phyloP scores from a whole-genome alignment of 2,113 vertebrate genomes.

The Bos indicus region DNA sequence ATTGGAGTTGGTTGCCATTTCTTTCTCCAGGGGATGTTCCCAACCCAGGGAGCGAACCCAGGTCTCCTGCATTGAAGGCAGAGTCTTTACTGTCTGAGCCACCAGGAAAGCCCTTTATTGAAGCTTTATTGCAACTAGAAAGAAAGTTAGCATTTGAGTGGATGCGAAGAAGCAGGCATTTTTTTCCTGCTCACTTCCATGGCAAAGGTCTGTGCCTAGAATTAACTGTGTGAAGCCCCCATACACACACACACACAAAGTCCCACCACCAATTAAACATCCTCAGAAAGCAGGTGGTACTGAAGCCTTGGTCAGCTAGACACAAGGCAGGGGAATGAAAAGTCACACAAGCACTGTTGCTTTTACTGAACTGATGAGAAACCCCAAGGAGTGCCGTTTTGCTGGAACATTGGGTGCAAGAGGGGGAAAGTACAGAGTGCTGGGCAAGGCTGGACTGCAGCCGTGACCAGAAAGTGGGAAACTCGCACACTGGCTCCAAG shows the following conservation, averaged over 20 bases:
- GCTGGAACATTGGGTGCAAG: not conserved
- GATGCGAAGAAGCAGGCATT: not conserved
- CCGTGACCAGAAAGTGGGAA: not conserved
- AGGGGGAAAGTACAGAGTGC: not conserved
- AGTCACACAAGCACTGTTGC: not conserved
- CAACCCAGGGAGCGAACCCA: accelerated
- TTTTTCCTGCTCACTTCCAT: not conserved
- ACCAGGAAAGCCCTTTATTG: not conserved
- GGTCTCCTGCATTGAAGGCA: not conserved
- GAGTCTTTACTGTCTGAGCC: not conserved
- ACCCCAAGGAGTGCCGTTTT: not conserved
- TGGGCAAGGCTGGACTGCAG: not conserved
- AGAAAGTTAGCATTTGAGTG: not conserved
- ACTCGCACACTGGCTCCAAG: accelerated
- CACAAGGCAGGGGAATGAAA: not conserved
- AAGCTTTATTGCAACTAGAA: not conserved
- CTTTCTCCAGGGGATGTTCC: not conserved
- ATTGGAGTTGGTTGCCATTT: not conserved
- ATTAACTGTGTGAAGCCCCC: not conserved
- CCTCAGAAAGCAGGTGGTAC: not conserved
- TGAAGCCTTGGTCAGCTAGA: not conserved
- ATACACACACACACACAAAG: not conserved
- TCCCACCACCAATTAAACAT: not conserved
- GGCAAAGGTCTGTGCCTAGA: not conserved
- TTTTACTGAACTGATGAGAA: not conserved